Evolutionary conservation across 2,113 vertebrate species (phyloP), one percentile per base, ranked within the genome.

Genomic region (Trematocara variabile): DNA sequence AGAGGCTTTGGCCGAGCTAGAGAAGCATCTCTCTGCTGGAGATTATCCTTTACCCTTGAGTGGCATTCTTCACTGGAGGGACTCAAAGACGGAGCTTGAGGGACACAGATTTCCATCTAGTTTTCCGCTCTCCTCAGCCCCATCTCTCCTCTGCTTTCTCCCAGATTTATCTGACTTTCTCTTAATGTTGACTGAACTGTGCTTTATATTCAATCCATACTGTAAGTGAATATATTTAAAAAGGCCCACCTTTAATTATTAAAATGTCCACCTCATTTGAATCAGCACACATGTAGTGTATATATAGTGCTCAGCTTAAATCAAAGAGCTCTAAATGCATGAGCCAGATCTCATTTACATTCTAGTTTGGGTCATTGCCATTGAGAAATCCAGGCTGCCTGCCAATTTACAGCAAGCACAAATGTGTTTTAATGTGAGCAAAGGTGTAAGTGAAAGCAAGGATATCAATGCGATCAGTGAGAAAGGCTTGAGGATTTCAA

Each of bases 21-120:
- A 65, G 82, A 90, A 90, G 87, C 85, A 77, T 92, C 89, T 88
- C 86, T 88, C 85, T 82, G 80, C 81, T 90, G 83, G 88, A 94
- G 92, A 95, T 93, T 90, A 94, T 94, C 86, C 92, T 94, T 95
- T 91, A 94, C 91, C 93, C 92, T 94, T 92, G 93, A 93, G 92
- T 90, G 92, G 84, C 58, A 95, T 93, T 92, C 89, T 92, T 91
- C 90, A 90, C 94, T 89, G 84, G 86, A 89, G 90, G 89, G 89
- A 93, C 92, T 94, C 86, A 85, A 89, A 93, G 87, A 91, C 70
- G 58, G 53, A 77, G 82, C 86, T 90, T 91, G 80, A 87, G 89
- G 87, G 91, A 93, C 87, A 85, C 52, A 94, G 86, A 94, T 94
- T 94, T 92, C 85, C 91, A 93, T 94, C 91, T 93, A 50, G 75